A percentile compares a stretch with the other conserved stretches of the same genome.
Conservation (phyloP, 2,113 vertebrate genomes). For the Anas platyrhynchos region DNA sequence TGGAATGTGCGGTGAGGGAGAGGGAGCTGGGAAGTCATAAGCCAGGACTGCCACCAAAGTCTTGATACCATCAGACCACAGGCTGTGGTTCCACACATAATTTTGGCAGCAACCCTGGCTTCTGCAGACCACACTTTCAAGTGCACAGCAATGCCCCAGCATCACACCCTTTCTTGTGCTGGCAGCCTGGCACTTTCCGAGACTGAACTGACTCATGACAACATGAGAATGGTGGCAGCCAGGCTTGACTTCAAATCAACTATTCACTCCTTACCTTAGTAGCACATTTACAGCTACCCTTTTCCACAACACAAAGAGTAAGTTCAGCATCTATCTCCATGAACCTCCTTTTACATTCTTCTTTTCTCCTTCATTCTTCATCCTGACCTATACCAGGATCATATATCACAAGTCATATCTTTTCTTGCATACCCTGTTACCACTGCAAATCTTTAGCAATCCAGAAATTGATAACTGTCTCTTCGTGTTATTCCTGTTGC, state of each 20-base stretch:
- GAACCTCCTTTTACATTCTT: not conserved
- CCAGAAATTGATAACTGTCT: not conserved
- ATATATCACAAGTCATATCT: rapidly evolving
- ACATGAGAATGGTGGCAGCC: not conserved
- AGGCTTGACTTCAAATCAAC: not conserved
- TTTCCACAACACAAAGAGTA: not conserved
- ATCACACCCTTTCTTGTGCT: not conserved
- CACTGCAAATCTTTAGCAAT: not conserved
- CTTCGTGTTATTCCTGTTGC: not conserved
- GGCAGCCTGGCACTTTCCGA: not conserved
- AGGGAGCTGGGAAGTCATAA: not conserved
- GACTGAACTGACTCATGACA: not conserved
- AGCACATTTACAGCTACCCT: not conserved
- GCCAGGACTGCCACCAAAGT: not conserved
- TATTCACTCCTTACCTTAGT: not conserved
- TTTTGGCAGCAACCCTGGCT: not conserved
- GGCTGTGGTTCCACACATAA: not conserved
- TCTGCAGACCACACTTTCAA: not conserved
- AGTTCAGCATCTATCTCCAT: not conserved
- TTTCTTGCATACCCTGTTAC: not conserved
- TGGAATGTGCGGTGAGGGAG: not conserved
- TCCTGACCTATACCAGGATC: not conserved
- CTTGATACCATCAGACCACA: not conserved
- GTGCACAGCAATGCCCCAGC: not conserved
- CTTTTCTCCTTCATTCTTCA: not conserved